A percentile compares a stretch with the other conserved stretches of the same genome.
These are phyloP conservation scores for Orestias chungarensis DNA, from an alignment of 2,797 vertebrate species.

Conservation along the genomic window DNA sequence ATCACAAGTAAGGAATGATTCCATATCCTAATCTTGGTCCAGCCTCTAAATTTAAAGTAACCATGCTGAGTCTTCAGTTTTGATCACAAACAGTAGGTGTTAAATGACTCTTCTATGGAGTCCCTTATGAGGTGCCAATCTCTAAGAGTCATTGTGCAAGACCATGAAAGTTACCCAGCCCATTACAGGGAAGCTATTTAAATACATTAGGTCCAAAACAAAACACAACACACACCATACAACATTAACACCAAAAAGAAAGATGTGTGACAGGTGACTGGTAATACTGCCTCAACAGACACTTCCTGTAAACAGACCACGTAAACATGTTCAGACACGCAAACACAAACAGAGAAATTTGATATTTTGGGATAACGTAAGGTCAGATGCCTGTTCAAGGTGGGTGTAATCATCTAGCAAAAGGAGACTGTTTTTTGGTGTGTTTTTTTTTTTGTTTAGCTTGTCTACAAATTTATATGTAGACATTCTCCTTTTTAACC, in stretches of 20 bases:
- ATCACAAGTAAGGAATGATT: too few species aligned
- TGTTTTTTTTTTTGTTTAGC: too few species aligned
- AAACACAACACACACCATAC: neutral
- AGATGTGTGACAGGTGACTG: conserved; percentile 27
- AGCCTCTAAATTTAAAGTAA: too few species aligned
- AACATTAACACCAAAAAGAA: conserved; percentile 2
- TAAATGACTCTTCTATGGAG: too few species aligned
- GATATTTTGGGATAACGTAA: conserved; percentile 3
- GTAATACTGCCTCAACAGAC: conserved; percentile 18
- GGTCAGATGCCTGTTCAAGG: conserved; percentile 31
- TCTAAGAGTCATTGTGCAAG: too few species aligned
- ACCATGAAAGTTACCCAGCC: too few species aligned
- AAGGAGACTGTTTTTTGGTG: neutral
- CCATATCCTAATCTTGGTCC: too few species aligned
- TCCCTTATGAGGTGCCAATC: too few species aligned
- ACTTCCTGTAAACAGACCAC: neutral
- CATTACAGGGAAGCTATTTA: neutral
- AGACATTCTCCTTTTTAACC: neutral
- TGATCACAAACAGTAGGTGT: too few species aligned
- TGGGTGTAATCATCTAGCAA: neutral
- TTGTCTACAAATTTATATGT: neutral
- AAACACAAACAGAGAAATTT: neutral
- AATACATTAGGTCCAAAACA: neutral
- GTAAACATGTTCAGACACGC: conserved; percentile 13
- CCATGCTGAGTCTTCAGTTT: too few species aligned